Conservation (phyloP, 2,888 invertebrate genomes). For the Neuroscelio doddi region DNA sequence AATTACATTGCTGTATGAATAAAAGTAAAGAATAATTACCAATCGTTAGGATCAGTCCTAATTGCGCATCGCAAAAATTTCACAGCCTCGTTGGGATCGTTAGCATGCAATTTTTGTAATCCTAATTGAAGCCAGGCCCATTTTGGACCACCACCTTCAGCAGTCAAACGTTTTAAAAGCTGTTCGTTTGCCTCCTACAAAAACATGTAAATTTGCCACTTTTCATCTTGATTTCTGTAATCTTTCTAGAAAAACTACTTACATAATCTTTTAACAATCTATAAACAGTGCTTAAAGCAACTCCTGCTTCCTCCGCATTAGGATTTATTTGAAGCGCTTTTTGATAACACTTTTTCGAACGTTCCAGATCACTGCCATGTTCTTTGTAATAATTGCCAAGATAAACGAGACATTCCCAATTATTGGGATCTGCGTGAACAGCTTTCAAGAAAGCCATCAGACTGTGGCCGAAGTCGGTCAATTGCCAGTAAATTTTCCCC, state of each 20-base stretch:
- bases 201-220: constrained; percentile 7
- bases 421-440: constrained; percentile 79
- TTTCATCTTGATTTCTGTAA: constrained; percentile 1
- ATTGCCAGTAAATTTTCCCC: constrained; percentile 77
- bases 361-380: constrained; percentile 77
- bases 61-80: constrained; percentile 83
- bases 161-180: constrained; percentile 75
- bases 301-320: constrained; percentile 79
- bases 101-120: constrained; percentile 82
- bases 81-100: constrained; percentile 83
- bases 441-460: constrained; percentile 78
- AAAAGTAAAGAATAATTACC: too few species aligned
- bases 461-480: constrained; percentile 76
- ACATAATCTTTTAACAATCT: constrained; percentile 79
- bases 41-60: constrained; percentile 79
- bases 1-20: too few species aligned
- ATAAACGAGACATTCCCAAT: constrained; percentile 82
- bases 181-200: constrained; percentile 77
- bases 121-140: constrained; percentile 92
- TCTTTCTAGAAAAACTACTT: constrained; percentile 49
- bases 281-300: constrained; percentile 84
- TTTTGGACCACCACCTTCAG: constrained; percentile 74
- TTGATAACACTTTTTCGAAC: constrained; percentile 88
- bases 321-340: constrained; percentile 85
- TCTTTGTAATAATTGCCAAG: constrained; percentile 84